Evolutionary conservation across 2,797 vertebrate species (phyloP).

Genomic region (Catamblyrhynchus diadema): DNA sequence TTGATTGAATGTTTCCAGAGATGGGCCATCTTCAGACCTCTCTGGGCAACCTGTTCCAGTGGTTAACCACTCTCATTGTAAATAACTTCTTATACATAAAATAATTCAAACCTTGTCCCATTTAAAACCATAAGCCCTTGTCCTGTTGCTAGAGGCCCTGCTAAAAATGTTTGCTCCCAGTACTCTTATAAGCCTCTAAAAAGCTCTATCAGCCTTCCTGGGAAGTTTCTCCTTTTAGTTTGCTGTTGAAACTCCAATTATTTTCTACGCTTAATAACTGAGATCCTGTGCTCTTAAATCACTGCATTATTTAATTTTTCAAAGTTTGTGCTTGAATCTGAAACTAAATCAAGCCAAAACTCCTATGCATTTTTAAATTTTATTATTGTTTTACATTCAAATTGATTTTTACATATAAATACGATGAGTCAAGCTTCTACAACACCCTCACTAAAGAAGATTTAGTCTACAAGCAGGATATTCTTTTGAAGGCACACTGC

Average conservation of each 20-base stretch:
- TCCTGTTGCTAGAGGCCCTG: background rate
- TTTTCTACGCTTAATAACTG: background rate
- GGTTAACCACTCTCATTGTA: background rate
- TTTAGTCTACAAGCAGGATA: background rate
- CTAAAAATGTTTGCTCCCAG: background rate
- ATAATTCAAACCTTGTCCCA: background rate
- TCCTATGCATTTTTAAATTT: background rate
- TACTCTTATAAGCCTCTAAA: background rate
- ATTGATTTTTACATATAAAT: background rate
- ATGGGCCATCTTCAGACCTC: background rate
- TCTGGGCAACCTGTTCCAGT: background rate
- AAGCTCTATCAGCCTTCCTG: background rate
- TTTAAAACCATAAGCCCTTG: background rate
- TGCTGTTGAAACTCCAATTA: background rate
- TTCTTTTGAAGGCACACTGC: background rate
- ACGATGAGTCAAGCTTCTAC: background rate
- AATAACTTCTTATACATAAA: background rate
- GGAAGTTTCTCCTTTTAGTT: background rate
- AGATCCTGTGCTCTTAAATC: background rate
- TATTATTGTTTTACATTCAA: background rate
- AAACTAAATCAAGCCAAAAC: background rate
- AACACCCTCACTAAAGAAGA: background rate
- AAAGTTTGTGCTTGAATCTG: background rate
- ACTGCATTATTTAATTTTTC: background rate
- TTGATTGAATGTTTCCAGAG: background rate